Percentiles rank a stretch among this genome's conserved stretches.
Evolutionary conservation across 2,888 invertebrate species (phyloP).

Genomic region (Lamproptera curius): DNA sequence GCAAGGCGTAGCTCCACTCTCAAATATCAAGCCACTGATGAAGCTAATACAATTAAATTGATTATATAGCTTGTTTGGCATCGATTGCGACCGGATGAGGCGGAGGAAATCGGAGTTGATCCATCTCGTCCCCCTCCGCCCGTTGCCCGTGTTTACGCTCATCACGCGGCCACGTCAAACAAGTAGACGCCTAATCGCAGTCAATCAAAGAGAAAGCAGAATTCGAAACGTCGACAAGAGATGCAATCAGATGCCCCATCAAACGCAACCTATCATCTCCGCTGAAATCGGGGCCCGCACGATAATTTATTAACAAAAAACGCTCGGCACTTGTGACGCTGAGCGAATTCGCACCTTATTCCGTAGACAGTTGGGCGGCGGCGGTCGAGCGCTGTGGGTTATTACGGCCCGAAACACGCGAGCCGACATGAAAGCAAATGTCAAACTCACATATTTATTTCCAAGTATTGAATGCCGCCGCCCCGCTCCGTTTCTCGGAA

Average conservation of each 20-base stretch:
- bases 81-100: background rate
- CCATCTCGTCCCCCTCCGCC: background rate
- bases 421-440: constrained; percentile 76
- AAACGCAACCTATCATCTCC: constrained; percentile 75
- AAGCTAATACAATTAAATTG: background rate
- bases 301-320: constrained; percentile 77
- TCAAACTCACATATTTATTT: constrained; percentile 79
- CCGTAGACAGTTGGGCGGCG: constrained; percentile 43
- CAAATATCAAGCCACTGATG: background rate
- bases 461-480: constrained; percentile 75
- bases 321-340: constrained; percentile 43
- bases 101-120: background rate
- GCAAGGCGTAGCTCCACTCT: background rate
- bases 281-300: constrained; percentile 74
- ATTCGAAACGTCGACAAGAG: constrained; percentile 71
- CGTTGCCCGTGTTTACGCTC: constrained; percentile 29
- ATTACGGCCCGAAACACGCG: constrained; percentile 71
- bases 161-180: constrained; percentile 41
- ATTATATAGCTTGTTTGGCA: background rate
- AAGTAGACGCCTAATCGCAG: constrained; percentile 49
- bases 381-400: constrained; percentile 46
- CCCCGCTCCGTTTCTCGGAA: constrained; percentile 61
- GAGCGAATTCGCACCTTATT: constrained; percentile 47
- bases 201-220: constrained; percentile 76
- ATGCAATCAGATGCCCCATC: constrained; percentile 74